Base-by-base conservation (phyloP, 2,113 vertebrate species). In the Taxidea taxus region DNA sequence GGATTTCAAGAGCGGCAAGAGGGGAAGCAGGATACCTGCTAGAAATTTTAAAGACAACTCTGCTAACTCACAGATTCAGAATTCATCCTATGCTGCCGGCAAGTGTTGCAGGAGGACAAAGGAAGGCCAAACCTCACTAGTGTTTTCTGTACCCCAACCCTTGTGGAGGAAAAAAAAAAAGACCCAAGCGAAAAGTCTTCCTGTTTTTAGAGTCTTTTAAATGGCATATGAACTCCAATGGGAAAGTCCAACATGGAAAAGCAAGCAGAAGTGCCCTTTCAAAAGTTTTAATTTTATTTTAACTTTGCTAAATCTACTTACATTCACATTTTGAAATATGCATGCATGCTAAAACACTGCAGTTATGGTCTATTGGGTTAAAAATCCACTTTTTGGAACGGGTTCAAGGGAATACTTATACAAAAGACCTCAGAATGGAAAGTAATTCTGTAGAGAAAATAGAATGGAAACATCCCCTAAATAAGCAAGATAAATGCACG, bases 211-310 rank as follows among this genome's bases (percentile, higher is more conserved):
- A 93, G 80, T 80, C 74, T 96, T 95, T 88, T 80, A 91, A 97
- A 91, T n/a, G 82, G 72, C 10, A 29, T 16, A 68, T 66, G 51
- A 92, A 96, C 16, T 77, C 84, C 94, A 90, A 88, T 78, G 74
- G 95, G 87, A 95, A 91, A 96, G 74, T 34, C 80, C 31, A 72
- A 37, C 75, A 51, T 11, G 16, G 66, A 68, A 94, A 96, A 87
- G 87, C 34, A 44, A 88, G 94, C 78, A 8, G 13, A 0, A 3
- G 39, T 88, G 77, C 70, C 97, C 96, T 98, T 91, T 91, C 92
- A 85, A 96, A 98, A 97, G 72, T 98, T 98, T 98, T 97, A 93
- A 98, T 97, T 97, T 95, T 90, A 94, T 97, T 98, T 97, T 94
- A 97, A 97, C 98, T 97, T 96, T 94, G 75, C 92, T 95, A 97